Percentiles rank a stretch among this genome's conserved stretches.
These are phyloP conservation scores for Poicephalus meyeri DNA, from an alignment of 2,113 vertebrate genomes.

Conservation along the genomic window DNA sequence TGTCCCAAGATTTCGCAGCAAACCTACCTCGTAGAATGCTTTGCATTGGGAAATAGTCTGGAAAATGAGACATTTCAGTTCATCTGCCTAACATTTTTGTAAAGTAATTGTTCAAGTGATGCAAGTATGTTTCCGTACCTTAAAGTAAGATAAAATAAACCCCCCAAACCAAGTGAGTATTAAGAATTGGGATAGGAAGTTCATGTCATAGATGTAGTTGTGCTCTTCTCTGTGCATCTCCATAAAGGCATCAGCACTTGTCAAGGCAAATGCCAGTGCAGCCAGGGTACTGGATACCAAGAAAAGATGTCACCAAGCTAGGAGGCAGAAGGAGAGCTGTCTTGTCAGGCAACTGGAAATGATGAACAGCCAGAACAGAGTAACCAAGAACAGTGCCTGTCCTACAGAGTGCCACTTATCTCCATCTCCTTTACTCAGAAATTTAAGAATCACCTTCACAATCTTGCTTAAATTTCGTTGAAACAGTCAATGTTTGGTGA, in stretches of 20 bases:
- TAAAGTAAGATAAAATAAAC: not conserved
- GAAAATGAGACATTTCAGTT: not conserved
- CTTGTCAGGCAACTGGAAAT: not conserved
- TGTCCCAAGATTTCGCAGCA: not conserved
- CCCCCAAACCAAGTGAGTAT: not conserved
- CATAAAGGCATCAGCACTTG: not conserved
- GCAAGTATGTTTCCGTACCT: not conserved
- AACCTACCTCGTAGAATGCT: not conserved
- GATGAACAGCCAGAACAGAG: not conserved
- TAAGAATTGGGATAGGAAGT: not conserved
- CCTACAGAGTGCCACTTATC: not conserved
- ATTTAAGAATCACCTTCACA: not conserved
- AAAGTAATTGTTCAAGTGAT: not conserved
- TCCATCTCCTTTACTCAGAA: not conserved
- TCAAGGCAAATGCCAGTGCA: not conserved
- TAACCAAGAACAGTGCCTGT: not conserved
- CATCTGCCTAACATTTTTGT: not conserved
- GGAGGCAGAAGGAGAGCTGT: not conserved
- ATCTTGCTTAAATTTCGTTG: not conserved
- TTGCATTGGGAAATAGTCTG: not conserved
- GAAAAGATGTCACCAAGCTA: not conserved
- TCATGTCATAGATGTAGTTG: not conserved
- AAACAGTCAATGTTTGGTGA: not conserved
- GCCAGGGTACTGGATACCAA: not conserved
- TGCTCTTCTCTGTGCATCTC: not conserved